Conservation (phyloP, 1,140 invertebrate species). For the Cotesia vestalis region DNA sequence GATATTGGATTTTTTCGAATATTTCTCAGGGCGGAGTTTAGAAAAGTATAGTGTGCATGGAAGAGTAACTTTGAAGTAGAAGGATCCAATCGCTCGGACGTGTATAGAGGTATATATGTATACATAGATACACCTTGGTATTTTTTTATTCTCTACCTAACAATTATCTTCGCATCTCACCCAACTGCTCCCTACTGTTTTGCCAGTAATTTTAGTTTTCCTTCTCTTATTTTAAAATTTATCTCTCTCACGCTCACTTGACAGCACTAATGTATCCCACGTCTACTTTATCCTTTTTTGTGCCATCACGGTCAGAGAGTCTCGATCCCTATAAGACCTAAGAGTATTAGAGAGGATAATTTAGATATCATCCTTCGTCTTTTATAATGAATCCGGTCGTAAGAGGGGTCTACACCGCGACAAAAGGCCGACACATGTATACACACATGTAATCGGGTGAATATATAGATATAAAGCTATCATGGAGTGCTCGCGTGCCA, state of each 20-base stretch:
- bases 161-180: constrained; percentile 26
- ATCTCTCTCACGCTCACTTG: not conserved
- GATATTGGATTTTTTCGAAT: constrained; percentile 13
- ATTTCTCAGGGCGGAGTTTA: constrained; percentile 14
- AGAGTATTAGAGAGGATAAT: constrained; percentile 23
- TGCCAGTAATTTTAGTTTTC: not conserved
- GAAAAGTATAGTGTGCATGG: constrained; percentile 5
- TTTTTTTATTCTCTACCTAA: constrained; percentile 15
- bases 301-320: not conserved
- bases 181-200: constrained; percentile 25
- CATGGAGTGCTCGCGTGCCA: constrained; percentile 15
- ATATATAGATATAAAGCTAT: no score
- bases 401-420: not conserved
- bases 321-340: not conserved
- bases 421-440: constrained; percentile 4
- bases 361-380: constrained; percentile 17
- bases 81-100: constrained; percentile 14
- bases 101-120: not conserved
- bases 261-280: constrained; percentile 20
- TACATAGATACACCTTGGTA: no score
- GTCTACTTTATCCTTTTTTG: not conserved
- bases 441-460: no score
- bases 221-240: not conserved
- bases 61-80: not conserved
- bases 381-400: constrained; percentile 16